Evolutionary conservation across 2,113 vertebrate genomes (phyloP).

Genomic region (Catagonus wagneri): DNA sequence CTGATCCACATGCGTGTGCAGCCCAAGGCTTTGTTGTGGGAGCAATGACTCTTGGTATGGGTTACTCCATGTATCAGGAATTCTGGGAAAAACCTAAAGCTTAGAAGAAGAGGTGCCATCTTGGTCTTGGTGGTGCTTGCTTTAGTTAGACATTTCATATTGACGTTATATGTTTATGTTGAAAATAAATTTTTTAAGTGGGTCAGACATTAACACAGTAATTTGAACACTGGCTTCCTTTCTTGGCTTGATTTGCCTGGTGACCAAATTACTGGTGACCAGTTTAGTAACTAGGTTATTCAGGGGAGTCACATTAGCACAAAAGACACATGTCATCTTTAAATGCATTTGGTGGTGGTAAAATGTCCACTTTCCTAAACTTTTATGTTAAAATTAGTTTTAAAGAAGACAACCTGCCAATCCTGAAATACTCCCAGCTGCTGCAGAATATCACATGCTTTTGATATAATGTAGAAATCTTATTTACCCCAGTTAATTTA

Average conservation of each 20-base stretch:
- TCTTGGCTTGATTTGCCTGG: not conserved
- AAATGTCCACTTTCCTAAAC: not conserved
- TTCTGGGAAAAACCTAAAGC: constrained; percentile 89
- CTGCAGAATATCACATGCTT: not conserved
- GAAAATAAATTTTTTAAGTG: constrained; percentile 57
- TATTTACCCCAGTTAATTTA: not conserved
- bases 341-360: not conserved
- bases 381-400: not conserved
- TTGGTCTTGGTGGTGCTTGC: constrained; percentile 60
- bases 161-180: constrained; percentile 67
- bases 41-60: constrained; percentile 93
- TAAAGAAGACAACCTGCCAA: not conserved
- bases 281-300: not conserved
- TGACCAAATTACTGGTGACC: not conserved
- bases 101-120: constrained; percentile 74
- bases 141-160: constrained; percentile 79
- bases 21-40: constrained; percentile 97
- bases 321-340: not conserved
- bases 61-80: constrained; percentile 94
- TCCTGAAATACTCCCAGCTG: not conserved
- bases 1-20: constrained; percentile 96
- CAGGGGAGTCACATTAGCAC: not conserved
- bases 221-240: constrained; percentile 56
- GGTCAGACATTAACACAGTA: not conserved
- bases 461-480: not conserved